Evolutionary conservation across 2,888 invertebrate species (phyloP).

Genomic region (Abrostola tripartita): DNA sequence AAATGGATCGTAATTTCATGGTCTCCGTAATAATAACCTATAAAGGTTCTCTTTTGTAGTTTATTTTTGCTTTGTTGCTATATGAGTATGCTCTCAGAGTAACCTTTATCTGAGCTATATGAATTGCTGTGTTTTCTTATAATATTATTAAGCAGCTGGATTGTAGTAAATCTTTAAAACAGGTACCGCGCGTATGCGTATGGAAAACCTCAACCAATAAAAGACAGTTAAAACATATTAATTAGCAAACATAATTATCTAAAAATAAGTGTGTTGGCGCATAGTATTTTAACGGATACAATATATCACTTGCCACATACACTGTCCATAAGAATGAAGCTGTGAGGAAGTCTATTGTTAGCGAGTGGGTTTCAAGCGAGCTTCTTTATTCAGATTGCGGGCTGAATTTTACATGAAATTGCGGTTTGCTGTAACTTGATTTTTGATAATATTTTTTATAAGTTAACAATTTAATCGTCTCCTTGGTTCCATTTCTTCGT

Average conservation of each 20-base stretch:
- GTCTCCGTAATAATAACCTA: constrained; percentile 19
- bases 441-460: constrained; percentile 11
- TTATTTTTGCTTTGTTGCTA: constrained; percentile 6
- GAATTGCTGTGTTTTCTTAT: too few relatives aligned
- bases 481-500: background rate
- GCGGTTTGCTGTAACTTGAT: constrained; percentile 8
- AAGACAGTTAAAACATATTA: too few relatives aligned
- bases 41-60: constrained; percentile 26
- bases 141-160: too few relatives aligned
- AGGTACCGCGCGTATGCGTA: too few relatives aligned
- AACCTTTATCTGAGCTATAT: too few relatives aligned
- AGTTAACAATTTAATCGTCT: background rate
- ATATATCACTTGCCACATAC: constrained; percentile 34
- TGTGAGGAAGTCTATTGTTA: constrained; percentile 44
- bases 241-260: background rate
- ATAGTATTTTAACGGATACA: constrained; percentile 16
- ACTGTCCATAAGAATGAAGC: constrained; percentile 40
- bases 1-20: constrained; percentile 41
- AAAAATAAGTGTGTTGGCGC: background rate
- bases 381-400: constrained; percentile 43
- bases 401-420: constrained; percentile 36
- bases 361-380: constrained; percentile 26
- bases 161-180: too few relatives aligned
- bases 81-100: too few relatives aligned
- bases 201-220: too few relatives aligned